phyloP scores from a whole-genome alignment of 2,113 vertebrate species.

The Mixornis gularis region DNA sequence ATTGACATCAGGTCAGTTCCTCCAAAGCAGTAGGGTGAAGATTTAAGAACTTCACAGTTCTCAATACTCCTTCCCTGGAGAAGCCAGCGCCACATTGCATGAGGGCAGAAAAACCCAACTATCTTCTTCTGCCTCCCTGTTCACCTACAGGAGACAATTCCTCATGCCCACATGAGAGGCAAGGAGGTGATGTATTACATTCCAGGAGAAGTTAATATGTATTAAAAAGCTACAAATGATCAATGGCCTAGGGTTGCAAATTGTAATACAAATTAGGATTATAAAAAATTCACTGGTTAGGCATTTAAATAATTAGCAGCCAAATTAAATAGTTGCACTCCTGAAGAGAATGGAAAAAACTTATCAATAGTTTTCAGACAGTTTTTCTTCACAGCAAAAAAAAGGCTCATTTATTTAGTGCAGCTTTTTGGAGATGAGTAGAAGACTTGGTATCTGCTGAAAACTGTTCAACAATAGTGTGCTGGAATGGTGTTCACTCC shows the following conservation, averaged over 20 bases:
- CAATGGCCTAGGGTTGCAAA: background rate
- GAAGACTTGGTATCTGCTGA: background rate
- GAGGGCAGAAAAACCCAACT: background rate
- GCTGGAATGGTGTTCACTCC: background rate
- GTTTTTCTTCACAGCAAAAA: background rate
- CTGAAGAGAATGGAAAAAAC: background rate
- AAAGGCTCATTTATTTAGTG: background rate
- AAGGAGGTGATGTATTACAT: background rate
- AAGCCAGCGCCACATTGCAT: background rate
- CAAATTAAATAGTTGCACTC: background rate
- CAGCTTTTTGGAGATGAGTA: background rate
- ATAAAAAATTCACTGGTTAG: background rate
- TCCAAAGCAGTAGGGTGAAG: background rate
- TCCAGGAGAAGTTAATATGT: background rate
- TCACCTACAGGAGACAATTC: background rate
- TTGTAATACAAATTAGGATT: background rate
- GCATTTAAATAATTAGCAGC: slow-evolving; percentile 11
- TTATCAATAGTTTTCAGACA: background rate
- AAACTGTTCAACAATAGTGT: background rate
- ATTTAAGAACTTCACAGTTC: background rate
- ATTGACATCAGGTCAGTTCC: background rate
- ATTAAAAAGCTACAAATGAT: background rate
- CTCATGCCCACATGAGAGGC: background rate
- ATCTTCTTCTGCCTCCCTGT: background rate
- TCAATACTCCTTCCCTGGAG: background rate